phyloP scores from a whole-genome alignment of 2,113 vertebrate genomes.

The Alaudala cheleensis region DNA sequence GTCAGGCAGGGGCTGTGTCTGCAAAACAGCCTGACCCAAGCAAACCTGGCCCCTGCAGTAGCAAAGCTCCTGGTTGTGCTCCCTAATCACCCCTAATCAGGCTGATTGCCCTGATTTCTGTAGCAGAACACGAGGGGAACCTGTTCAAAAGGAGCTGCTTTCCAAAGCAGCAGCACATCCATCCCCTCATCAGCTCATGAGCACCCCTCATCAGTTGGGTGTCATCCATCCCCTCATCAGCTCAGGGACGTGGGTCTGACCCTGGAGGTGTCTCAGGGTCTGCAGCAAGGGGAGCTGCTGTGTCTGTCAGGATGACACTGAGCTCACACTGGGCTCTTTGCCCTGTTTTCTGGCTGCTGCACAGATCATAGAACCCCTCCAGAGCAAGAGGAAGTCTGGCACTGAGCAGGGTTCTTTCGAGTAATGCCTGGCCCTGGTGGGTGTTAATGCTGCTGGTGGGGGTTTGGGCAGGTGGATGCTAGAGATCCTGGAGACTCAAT shows the following conservation, averaged over 20 bases:
- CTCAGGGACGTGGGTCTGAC: not conserved
- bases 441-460: not conserved
- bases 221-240: too few relatives aligned
- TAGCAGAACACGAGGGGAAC: not conserved
- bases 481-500: not conserved
- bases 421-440: not conserved
- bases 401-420: constrained; percentile 17
- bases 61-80: not conserved
- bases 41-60: not conserved
- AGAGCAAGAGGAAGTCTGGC: not conserved
- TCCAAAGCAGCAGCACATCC: not conserved
- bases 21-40: not conserved
- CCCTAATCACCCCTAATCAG: not conserved
- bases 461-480: not conserved
- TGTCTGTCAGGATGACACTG: not conserved
- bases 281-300: too few relatives aligned
- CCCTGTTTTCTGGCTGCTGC: constrained; percentile 26
- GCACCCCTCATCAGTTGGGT: too few relatives aligned
- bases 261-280: not conserved
- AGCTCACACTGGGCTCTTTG: not conserved
- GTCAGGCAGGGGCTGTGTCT: not conserved
- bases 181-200: not conserved
- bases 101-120: not conserved
- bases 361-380: not conserved
- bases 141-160: not conserved